These are phyloP conservation scores for Pipistrellus pygmaeus DNA, from an alignment of 2,797 vertebrate species.

Conservation along the genomic window DNA sequence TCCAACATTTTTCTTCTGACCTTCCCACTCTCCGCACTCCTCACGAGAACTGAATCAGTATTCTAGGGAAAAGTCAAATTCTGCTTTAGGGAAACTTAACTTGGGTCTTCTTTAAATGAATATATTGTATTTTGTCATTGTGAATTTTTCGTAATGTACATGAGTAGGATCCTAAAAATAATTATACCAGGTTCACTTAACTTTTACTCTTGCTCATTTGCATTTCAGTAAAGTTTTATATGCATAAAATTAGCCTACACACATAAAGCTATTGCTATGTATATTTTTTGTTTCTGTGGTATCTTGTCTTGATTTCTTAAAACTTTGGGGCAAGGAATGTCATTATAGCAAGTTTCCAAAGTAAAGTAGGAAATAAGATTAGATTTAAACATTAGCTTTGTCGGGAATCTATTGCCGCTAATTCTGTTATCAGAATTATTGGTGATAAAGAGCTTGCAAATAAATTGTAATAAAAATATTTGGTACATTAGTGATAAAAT, in stretches of 20 bases:
- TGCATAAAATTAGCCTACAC: neutral
- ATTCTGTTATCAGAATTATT: neutral
- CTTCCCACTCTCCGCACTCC: accelerated
- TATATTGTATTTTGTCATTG: neutral
- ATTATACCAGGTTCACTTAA: slow-evolving; percentile 21
- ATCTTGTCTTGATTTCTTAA: slow-evolving; percentile 3
- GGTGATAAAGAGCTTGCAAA: neutral
- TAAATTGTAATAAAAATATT: neutral
- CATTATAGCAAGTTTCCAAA: neutral
- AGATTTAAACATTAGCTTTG: neutral
- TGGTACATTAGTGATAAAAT: neutral
- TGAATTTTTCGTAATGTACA: slow-evolving; percentile 20
- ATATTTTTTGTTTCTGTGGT: neutral
- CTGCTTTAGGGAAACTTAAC: neutral
- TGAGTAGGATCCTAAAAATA: neutral
- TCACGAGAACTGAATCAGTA: neutral
- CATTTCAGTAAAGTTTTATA: slow-evolving; percentile 58
- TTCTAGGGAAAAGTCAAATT: neutral
- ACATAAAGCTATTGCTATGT: neutral
- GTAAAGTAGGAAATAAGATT: neutral
- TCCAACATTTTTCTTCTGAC: neutral
- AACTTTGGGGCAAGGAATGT: slow-evolving; percentile 11
- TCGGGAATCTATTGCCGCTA: neutral
- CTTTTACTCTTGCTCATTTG: slow-evolving; percentile 47
- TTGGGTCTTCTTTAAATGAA: slow-evolving; percentile 34